These are phyloP conservation scores for Dasyornis broadbenti DNA, from an alignment of 2,113 vertebrate species.

Conservation along the genomic window DNA sequence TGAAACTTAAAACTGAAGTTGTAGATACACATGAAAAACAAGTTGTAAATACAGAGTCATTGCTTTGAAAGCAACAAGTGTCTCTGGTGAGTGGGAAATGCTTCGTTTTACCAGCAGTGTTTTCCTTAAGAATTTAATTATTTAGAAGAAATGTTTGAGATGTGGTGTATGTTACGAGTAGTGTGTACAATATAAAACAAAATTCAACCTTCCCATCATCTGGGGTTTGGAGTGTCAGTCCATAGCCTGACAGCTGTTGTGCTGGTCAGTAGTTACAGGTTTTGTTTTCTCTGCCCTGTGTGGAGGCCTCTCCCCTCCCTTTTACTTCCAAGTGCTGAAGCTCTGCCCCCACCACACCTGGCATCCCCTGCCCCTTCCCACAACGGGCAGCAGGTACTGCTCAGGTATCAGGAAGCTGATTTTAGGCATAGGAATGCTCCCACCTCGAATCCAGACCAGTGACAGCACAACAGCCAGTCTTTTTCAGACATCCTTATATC, in stretches of 20 bases:
- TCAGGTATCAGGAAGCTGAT: rapidly evolving
- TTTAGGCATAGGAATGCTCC: not conserved
- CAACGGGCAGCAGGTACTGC: not conserved
- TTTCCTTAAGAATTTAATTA: not conserved
- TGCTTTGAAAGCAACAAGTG: not conserved
- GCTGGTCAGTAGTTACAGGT: rapidly evolving
- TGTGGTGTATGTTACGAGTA: not conserved
- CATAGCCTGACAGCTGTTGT: too few species aligned
- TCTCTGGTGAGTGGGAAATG: not conserved
- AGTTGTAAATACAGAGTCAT: not conserved
- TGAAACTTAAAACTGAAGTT: not conserved
- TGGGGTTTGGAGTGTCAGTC: not conserved
- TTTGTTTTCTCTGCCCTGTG: not conserved
- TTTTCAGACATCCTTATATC: not conserved
- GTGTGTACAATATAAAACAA: not conserved
- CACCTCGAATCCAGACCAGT: not conserved
- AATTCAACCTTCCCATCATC: not conserved
- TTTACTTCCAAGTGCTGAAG: not conserved
- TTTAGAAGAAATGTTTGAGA: not conserved
- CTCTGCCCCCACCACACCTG: not conserved
- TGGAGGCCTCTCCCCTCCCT: not conserved
- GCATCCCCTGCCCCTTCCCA: not conserved
- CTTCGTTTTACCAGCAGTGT: not conserved
- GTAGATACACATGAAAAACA: not conserved
- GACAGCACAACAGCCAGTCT: not conserved